phyloP scores from a whole-genome alignment of 2,888 invertebrate genomes.

The Catocala sponsa region DNA sequence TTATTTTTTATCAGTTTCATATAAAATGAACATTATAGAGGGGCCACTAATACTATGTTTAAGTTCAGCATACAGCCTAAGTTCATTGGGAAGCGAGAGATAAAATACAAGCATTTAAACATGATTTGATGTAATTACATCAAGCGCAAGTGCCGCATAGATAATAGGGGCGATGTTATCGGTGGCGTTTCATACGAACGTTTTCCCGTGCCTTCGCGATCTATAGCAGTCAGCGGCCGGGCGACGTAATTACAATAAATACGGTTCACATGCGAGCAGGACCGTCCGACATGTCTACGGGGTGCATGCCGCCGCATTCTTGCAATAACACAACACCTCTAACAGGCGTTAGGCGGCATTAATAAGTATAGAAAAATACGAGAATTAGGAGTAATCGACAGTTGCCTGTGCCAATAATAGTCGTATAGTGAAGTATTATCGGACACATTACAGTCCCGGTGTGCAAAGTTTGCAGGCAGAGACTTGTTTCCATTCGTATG shows the following conservation, averaged over 20 bases:
- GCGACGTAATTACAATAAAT: constrained; percentile 82
- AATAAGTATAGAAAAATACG: constrained; percentile 45
- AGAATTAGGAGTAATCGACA: constrained; percentile 23
- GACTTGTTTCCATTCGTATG: no score
- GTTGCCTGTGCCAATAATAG: constrained; percentile 23
- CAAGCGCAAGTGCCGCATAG: constrained; percentile 55
- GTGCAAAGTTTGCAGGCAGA: neutral
- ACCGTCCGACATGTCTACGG: constrained; percentile 62
- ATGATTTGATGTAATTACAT: constrained; percentile 37
- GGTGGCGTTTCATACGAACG: constrained; percentile 52
- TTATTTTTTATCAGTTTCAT: neutral
- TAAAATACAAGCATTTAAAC: constrained; percentile 20
- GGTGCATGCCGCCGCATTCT: constrained; percentile 69
- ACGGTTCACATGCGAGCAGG: constrained; percentile 77
- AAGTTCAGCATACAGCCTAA: no score
- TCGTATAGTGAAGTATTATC: neutral
- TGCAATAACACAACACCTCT: constrained; percentile 73
- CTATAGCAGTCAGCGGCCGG: constrained; percentile 66
- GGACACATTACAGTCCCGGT: neutral
- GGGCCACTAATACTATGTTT: no score
- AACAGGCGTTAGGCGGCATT: constrained; percentile 46
- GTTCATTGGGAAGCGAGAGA: neutral
- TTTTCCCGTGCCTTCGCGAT: constrained; percentile 67
- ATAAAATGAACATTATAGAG: neutral
- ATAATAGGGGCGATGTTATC: constrained; percentile 67